These are phyloP conservation scores for Eilema sororculum DNA, from an alignment of 2,888 invertebrate species.

Conservation along the genomic window DNA sequence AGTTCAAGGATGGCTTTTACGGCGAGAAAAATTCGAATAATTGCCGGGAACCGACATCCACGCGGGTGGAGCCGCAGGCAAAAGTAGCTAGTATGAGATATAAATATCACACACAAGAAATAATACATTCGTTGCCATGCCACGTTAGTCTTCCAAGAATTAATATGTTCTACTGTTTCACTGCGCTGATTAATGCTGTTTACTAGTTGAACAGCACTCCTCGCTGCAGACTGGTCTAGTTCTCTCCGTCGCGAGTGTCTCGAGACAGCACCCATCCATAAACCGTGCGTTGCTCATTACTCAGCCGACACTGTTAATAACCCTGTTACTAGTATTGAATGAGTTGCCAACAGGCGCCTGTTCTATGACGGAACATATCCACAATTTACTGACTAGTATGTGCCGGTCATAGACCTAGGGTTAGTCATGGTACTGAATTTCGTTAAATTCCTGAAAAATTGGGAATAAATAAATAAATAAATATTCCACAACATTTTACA, in stretches of 20 bases:
- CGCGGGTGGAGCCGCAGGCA: too few relatives aligned
- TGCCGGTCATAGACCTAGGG: not conserved
- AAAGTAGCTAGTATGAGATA: too few relatives aligned
- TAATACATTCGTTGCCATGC: not conserved
- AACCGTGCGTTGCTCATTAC: not conserved
- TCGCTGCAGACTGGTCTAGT: not conserved
- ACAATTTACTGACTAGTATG: not conserved
- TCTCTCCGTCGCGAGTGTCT: not conserved
- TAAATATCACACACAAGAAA: not conserved
- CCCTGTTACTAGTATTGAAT: conserved; percentile 1
- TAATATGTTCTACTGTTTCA: not conserved
- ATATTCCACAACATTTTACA: too few relatives aligned
- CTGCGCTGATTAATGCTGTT: not conserved
- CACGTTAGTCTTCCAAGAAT: not conserved
- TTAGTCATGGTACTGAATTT: too few relatives aligned
- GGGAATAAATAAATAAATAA: too few relatives aligned
- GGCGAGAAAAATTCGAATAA: too few relatives aligned
- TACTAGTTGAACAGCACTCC: not conserved
- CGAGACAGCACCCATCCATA: conserved; percentile 1
- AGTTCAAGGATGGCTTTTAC: too few relatives aligned
- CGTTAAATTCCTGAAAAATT: too few relatives aligned
- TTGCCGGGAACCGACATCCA: too few relatives aligned
- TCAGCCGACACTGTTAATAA: not conserved
- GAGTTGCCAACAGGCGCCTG: not conserved
- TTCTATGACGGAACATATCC: not conserved